These are phyloP conservation scores for Eurytoma adleriae DNA, from an alignment of 2,888 invertebrate species.

Conservation along the genomic window DNA sequence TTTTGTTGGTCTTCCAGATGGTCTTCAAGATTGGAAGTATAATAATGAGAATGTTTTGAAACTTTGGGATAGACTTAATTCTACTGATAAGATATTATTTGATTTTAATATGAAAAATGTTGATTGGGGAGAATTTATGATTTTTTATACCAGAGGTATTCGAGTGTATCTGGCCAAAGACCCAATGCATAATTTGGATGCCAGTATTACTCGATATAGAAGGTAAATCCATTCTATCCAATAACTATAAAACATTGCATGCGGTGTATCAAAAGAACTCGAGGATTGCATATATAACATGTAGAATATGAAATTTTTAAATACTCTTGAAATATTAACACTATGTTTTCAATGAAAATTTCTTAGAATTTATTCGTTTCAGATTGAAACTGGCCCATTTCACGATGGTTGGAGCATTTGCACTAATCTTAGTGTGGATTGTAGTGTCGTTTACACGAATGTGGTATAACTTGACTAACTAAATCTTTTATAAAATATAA, in stretches of 20 bases:
- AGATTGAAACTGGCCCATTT: slow-evolving; percentile 71
- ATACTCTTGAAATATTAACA: too few relatives aligned
- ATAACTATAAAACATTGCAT: not conserved
- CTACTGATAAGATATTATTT: not conserved
- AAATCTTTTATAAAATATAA: too few relatives aligned
- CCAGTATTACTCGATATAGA: not conserved
- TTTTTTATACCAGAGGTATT: not conserved
- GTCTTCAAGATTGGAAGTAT: slow-evolving; percentile 86
- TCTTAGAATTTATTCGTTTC: not conserved
- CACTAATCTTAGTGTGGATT: slow-evolving; percentile 60
- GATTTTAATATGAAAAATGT: not conserved
- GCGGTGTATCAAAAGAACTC: not conserved
- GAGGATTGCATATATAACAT: not conserved
- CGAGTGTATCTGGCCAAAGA: not conserved
- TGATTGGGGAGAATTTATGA: not conserved
- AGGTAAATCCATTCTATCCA: not conserved
- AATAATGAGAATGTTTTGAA: slow-evolving; percentile 78
- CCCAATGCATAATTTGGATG: not conserved
- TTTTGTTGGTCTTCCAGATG: too few relatives aligned
- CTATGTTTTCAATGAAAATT: not conserved
- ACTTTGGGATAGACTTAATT: slow-evolving; percentile 2
- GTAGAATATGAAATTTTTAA: not conserved
- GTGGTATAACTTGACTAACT: not conserved
- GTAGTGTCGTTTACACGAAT: not conserved
- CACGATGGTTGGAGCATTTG: slow-evolving; percentile 54